Conservation (phyloP, 92 coral and sea anemone genomes). For the Parazoanthus darwini region DNA sequence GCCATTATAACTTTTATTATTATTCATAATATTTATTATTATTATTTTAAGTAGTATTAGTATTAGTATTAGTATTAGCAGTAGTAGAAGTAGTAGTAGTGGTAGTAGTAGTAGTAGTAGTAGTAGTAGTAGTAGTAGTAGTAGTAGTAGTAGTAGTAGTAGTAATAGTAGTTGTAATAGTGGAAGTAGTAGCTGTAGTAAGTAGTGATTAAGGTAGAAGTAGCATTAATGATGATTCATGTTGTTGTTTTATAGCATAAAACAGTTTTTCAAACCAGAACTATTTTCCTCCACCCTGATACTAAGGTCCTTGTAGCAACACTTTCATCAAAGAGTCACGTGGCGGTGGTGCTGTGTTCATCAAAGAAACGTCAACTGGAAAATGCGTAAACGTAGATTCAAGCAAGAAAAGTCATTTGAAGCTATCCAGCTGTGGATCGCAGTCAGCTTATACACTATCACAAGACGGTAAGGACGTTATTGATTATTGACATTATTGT, state of each 20-base stretch:
- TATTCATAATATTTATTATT: too few species aligned
- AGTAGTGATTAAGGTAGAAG: neutral
- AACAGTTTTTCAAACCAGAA: neutral
- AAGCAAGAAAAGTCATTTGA: slow-evolving; percentile 53
- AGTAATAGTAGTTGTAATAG: neutral
- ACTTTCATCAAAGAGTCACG: slow-evolving; percentile 20
- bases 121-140: neutral
- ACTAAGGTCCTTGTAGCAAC: slow-evolving; percentile 16
- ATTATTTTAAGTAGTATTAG: too few species aligned
- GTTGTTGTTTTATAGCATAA: neutral
- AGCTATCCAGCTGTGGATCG: slow-evolving; percentile 49
- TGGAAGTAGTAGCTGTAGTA: neutral
- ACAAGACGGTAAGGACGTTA: slow-evolving; percentile 57
- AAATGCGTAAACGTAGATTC: slow-evolving; percentile 63
- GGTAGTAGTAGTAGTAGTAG: neutral
- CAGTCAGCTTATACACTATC: slow-evolving; percentile 59
- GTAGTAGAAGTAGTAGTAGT: neutral
- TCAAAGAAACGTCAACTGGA: slow-evolving; percentile 56
- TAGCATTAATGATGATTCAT: neutral
- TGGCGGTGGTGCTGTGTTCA: slow-evolving; percentile 42
- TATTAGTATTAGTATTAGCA: neutral
- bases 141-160: neutral
- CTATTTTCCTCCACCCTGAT: neutral
- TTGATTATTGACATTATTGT: neutral
- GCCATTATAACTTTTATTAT: too few species aligned